Base-by-base conservation (phyloP, 2,113 vertebrate genomes). In the Lycaon pictus region DNA sequence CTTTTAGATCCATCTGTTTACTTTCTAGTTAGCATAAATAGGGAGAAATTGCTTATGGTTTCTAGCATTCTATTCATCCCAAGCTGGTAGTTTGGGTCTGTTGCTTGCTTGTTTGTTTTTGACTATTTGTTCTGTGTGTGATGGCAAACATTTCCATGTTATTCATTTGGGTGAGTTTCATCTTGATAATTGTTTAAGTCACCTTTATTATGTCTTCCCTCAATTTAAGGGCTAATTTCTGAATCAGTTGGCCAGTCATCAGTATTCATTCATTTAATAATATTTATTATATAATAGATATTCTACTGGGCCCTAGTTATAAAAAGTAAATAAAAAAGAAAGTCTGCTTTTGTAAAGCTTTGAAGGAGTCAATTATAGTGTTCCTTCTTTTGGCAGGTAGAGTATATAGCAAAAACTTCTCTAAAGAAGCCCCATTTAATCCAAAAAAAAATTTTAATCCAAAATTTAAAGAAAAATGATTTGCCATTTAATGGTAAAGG, bases 1-100 rank as follows among this genome's bases (percentile, higher is more conserved):
- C 8, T 48, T 97, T 93, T 80, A 74, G 5, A 76, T 85, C 63
- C 86, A 89, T 95, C 90, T 95, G 71, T 88, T 93, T 56, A 56
- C 77, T 93, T 65, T 89, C 53, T 56, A 58, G 11, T 60, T 85
- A 95, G 7, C 53, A 77, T 71, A 92, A 90, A 95, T 3, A 56
- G 0, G 13, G 15, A 67, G 76, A 71, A 95, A 97, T 65, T 60
- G 4, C 1, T 2, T 63, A 17, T 1, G 56, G 16, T 8, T 95
- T 88, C 77, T 53, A 94, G 12, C 2, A 23, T 71, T 89, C 29
- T 92, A 7, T 65, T 93, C 16, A 23, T 65, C 43, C 7, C 25
- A 82, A 55, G 22, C 29, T 69, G 15, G 6, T 62, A 77, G 35
- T 12, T 95, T 90, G 88, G 90, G 1, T 82, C 11, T 92, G 8